Evolutionary conservation across 2,113 vertebrate species (phyloP), one percentile per base, ranked within the genome.

Genomic region (Ciconia maguari): DNA sequence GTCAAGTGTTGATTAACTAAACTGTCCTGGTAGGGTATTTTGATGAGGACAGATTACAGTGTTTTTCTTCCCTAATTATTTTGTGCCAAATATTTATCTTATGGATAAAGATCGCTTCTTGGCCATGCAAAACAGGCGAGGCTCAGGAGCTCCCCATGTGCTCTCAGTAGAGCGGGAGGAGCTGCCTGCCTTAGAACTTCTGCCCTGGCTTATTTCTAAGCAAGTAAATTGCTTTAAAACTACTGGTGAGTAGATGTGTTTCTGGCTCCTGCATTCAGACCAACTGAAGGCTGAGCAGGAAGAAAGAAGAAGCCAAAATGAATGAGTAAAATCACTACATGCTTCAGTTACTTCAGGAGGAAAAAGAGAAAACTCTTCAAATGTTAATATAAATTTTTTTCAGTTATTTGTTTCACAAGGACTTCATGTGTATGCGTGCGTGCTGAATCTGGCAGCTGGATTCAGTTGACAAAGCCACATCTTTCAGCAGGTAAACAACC

Each of bases 1-100:
- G 75, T 68, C 30, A 32, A 64, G 13, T 3, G 14, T 5, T 77
- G 36, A 55, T 68, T 61, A 78, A 81, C 24, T 62, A 60, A 52
- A 15, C 25, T 24, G 2, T 34, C 69, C 44, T 83, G 22, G 30
- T 25, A 65, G 36, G 16, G 76, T 93, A 42, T 84, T 90, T 87
- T 76, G 52, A 42, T 71, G 57, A 79, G 34, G 26, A 65, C 17
- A 87, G 42, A 92, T 72, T 61, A 44, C 29, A 60, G 11, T 48
- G 46, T 57, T 90, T 92, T 80, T 51, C 16, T 83, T 84, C 29
- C 24, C 4, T 94, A 84, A 89, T 88, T 92, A 41, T 77, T 93
- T 91, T 81, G 11, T 70, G 32, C 34, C 20, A 77, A 93, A 81
- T 81, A 86, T 90, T 94, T 89, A 13, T 66, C 48, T 77, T 44